phyloP scores from a whole-genome alignment of 2,797 vertebrate genomes.

The Macrochelys suwanniensis region DNA sequence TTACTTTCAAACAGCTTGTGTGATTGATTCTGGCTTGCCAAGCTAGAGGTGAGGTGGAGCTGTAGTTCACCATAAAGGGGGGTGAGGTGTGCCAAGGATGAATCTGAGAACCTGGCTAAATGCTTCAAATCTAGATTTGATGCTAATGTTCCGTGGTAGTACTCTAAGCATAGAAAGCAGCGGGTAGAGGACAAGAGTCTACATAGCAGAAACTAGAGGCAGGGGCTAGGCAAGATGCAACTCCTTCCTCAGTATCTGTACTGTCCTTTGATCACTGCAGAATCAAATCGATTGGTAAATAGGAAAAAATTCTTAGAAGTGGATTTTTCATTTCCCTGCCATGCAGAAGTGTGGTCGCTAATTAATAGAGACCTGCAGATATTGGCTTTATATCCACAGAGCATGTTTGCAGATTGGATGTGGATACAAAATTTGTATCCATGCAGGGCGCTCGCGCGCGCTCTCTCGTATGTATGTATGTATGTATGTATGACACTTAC shows the following conservation, averaged over 20 bases:
- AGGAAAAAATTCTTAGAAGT: neutral
- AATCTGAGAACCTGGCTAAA: neutral
- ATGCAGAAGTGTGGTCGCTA: neutral
- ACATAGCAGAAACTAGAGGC: neutral
- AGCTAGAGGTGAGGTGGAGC: neutral
- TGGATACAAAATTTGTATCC: too few species aligned
- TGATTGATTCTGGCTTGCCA: neutral
- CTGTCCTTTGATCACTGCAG: neutral
- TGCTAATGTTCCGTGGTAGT: neutral
- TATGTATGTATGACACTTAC: too few species aligned
- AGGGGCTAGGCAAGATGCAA: neutral
- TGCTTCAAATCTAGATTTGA: neutral
- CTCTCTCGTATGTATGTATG: too few species aligned
- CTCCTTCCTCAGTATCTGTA: neutral
- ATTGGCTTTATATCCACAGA: accelerated
- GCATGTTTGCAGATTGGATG: too few species aligned
- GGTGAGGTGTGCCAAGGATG: neutral
- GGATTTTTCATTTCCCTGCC: neutral
- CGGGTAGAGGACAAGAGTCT: neutral
- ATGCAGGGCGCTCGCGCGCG: too few species aligned
- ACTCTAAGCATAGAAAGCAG: neutral
- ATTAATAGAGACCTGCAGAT: too few species aligned
- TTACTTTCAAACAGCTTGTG: neutral
- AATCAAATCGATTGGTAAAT: neutral
- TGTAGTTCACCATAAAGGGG: neutral